A percentile compares a stretch with the other conserved stretches of the same genome.
phyloP scores from a whole-genome alignment of 2,113 vertebrate genomes.

The Donacobius atricapilla region DNA sequence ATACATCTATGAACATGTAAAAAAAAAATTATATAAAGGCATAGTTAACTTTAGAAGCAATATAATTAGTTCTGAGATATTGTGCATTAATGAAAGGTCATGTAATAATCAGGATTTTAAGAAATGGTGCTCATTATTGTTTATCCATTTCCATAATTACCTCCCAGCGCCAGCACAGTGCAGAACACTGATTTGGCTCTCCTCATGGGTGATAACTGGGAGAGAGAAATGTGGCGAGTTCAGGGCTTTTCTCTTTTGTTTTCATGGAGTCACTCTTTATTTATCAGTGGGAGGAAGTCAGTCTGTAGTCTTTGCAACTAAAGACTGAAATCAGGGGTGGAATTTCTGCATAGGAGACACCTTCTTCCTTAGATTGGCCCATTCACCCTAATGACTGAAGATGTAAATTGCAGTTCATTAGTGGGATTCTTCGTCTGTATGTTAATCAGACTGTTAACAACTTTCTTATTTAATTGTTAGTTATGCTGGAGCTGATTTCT shows the following conservation, averaged over 20 bases:
- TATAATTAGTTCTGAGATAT: background rate
- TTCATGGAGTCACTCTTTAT: slow-evolving; percentile 1
- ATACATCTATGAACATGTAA: background rate
- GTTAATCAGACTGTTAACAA: slow-evolving; percentile 79
- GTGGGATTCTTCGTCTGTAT: slow-evolving; percentile 74
- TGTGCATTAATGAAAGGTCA: background rate
- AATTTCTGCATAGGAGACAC: slow-evolving; percentile 35
- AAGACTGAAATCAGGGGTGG: slow-evolving; percentile 18
- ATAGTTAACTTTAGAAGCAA: background rate
- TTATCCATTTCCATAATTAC: slow-evolving; percentile 10
- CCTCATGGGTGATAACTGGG: background rate
- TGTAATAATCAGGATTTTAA: slow-evolving; percentile 13
- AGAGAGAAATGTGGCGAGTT: background rate
- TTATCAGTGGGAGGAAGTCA: background rate
- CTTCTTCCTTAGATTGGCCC: slow-evolving; percentile 59
- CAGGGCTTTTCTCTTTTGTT: background rate
- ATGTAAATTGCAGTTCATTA: slow-evolving; percentile 80
- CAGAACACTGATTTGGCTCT: background rate
- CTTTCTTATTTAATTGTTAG: slow-evolving; percentile 72
- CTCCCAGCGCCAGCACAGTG: background rate
- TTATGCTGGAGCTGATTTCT: slow-evolving; percentile 66
- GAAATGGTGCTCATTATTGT: background rate
- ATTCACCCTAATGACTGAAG: slow-evolving; percentile 71
- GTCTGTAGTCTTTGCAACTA: background rate
- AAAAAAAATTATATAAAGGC: background rate